Conservation (phyloP, 2,113 vertebrate genomes). For the Ptilorrhoa leucosticta region DNA sequence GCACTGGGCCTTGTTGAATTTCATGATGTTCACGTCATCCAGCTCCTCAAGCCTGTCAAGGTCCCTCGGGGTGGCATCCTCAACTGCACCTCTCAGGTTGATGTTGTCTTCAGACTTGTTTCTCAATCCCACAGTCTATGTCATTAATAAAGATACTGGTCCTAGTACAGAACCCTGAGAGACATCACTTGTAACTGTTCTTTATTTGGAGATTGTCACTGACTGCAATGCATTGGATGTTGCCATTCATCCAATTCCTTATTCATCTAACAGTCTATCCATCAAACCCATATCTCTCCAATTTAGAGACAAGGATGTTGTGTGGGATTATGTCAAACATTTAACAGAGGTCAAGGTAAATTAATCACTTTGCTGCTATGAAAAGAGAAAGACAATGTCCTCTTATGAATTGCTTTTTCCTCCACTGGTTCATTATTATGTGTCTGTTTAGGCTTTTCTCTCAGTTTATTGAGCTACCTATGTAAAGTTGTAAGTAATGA, state of each 20-base stretch:
- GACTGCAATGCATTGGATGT: not conserved
- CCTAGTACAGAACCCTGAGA: not conserved
- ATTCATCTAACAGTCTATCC: not conserved
- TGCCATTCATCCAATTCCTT: not conserved
- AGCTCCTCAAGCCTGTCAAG: not conserved
- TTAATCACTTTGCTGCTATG: not conserved
- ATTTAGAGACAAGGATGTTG: not conserved
- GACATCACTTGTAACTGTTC: not conserved
- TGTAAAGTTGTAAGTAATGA: not conserved
- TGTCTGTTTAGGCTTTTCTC: not conserved
- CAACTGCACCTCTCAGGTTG: not conserved
- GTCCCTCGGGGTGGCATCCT: not conserved
- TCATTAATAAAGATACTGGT: not conserved
- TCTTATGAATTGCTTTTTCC: not conserved
- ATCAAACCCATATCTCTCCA: not conserved
- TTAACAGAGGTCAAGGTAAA: not conserved
- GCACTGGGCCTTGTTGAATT: not conserved
- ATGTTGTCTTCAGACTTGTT: not conserved
- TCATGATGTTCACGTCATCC: not conserved
- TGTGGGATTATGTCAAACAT: not conserved
- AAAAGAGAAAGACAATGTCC: not conserved
- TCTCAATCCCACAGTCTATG: not conserved
- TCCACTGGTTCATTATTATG: not conserved
- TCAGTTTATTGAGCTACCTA: not conserved
- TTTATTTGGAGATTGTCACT: not conserved